Evolutionary conservation across 2,113 vertebrate species (phyloP), one percentile per base, ranked within the genome.

Genomic region (Leptobrachium leishanense): DNA sequence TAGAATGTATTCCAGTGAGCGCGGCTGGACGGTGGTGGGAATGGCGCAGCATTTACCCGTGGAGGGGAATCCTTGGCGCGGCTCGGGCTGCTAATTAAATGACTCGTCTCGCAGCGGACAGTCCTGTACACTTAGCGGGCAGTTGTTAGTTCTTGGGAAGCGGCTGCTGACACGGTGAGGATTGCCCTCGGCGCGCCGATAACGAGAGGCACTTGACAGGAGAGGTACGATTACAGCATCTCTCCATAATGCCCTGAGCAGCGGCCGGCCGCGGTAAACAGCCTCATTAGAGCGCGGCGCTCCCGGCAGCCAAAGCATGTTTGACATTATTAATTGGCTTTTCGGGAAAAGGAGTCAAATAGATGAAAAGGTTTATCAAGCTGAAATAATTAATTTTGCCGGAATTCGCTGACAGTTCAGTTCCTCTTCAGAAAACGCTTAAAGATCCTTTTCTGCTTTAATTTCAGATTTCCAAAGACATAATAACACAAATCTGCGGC

Each of bases 311-410:
- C 90, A 95, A 95, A 96, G 92, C 94, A 95, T 96, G 96, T 98
- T 98, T 98, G 96, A 98, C 96, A 97, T 98, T 96, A 96, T 98
- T 98, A 98, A 98, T 98, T 98, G 96, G 96, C 95, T 98, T 98
- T 99, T 97, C 96, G 94, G 93, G 90, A 95, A 94, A 94, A 95
- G 92, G 94, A 99, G 96, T 97, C 96, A 95, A 94, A 95, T 95
- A 97, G 96, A 98, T 98, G 96, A 98, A 98, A 98, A 98, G 96
- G 96, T 97, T 98, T 97, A 97, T 99, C 97, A 98, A 95, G 96
- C 96, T 98, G 96, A 98, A 98, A 98, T 98, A 98, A 98, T 98
- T 98, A 96, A 97, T 98, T 98, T 97, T 94, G 93, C 92, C 88
- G 84, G 92, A 96, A 97, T 95, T 95, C 91, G 95, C 96, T 98